Base-by-base conservation (phyloP, 1,140 invertebrate genomes). In the Aphelinus certus region DNA sequence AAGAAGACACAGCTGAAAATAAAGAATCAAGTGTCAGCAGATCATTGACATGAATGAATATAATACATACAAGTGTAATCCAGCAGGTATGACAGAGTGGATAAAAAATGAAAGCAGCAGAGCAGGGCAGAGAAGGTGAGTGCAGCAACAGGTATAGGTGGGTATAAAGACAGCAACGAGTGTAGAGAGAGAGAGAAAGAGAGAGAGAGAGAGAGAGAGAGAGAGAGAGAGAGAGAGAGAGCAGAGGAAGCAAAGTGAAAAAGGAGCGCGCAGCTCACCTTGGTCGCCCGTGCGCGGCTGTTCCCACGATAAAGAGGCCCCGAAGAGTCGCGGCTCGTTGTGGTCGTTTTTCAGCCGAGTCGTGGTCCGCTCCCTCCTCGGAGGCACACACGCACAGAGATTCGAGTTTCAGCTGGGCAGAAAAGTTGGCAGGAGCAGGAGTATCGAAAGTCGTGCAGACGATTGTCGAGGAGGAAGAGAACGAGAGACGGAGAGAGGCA, bases 361-460 rank as follows among this genome's bases (percentile, higher is more conserved):
- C 26, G 26, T 26, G 26, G 26, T 26, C 26, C 26, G 26, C 26
- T 26, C 26, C 26, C 26, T 26, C 26, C 26, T 26, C 26, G 26
- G 26, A 26, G 26, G 26, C 26, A 73, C 65, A 57, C 48, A 62
- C 49, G 77, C 10, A 51, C 79, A 71, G 61, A 49, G 76, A 71
- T 77, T 75, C 80, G 76, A 79, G 74, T 66, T 80, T 74, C 80
- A 73, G 77, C 76, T 76, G 77, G 65, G 60, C 71, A 73, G 65
- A 81, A 53, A 46, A 7, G 26, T 53, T 55, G 74, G 71, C 57
- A 77, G 58, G 49, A 4, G 9, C 4, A 9, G 9, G 4, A 9
- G 4, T 53, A 4, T 4, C 51, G 51, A 71, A 60, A 7, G 49
- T 55, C 61, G 55, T 62, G n/a, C 67, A 70, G 43, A 56, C 3